A percentile compares a stretch with the other conserved stretches of the same genome.
phyloP scores from a whole-genome alignment of 2,888 invertebrate genomes.

The Ichneumon xanthorius region DNA sequence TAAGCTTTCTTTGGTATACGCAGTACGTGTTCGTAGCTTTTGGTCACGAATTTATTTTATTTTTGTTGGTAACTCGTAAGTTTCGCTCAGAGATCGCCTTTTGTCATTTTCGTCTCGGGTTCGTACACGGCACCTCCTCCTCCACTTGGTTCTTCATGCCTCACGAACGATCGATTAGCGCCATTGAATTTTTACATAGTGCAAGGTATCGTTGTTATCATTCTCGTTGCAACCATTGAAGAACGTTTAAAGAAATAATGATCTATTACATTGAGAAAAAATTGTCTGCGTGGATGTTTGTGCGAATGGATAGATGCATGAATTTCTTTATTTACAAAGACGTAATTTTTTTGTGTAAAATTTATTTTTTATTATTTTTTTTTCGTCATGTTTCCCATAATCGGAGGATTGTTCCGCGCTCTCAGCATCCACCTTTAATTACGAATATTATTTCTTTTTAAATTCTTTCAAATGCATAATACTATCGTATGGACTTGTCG shows the following conservation, averaged over 20 bases:
- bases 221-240: slow-evolving; percentile 20
- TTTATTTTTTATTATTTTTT: neutral
- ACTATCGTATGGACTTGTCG: too few species aligned
- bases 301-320: neutral
- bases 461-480: too few species aligned
- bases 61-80: slow-evolving; percentile 23
- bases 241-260: neutral
- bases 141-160: slow-evolving; percentile 51
- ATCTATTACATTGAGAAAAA: neutral
- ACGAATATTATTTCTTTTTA: too few species aligned
- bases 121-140: slow-evolving; percentile 65
- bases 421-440: too few species aligned
- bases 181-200: slow-evolving; percentile 33
- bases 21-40: neutral
- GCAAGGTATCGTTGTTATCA: slow-evolving; percentile 21
- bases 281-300: neutral
- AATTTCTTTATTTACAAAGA: neutral
- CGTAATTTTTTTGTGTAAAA: neutral
- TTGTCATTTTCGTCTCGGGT: slow-evolving; percentile 53
- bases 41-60: slow-evolving; percentile 7
- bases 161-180: slow-evolving; percentile 39
- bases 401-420: too few species aligned
- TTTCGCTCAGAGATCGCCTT: slow-evolving; percentile 21
- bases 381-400: neutral
- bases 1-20: slow-evolving; percentile 37